These are phyloP conservation scores for Doris montereyensis DNA, from an alignment of 2,888 invertebrate species.

Conservation along the genomic window DNA sequence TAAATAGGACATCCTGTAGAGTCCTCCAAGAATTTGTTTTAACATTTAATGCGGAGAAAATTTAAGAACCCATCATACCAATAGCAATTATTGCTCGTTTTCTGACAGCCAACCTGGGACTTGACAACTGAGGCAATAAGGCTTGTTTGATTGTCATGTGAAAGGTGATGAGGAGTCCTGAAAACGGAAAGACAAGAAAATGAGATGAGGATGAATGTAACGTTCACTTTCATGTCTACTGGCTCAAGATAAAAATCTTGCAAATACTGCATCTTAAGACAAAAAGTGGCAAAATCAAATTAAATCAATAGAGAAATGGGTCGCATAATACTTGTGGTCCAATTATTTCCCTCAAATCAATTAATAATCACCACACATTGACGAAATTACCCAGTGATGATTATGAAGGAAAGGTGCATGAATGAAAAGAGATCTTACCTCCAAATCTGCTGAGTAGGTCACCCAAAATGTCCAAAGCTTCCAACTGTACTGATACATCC, in stretches of 20 bases:
- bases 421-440: slow-evolving; percentile 64
- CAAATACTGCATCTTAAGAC: no score
- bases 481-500: slow-evolving; percentile 97
- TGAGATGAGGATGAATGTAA: no score
- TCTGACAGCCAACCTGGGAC: slow-evolving; percentile 92
- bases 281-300: no score
- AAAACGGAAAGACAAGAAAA: slow-evolving; percentile 54
- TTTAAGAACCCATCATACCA: slow-evolving; percentile 57
- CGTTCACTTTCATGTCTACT: no score
- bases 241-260: no score
- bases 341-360: neutral
- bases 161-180: slow-evolving; percentile 78
- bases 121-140: slow-evolving; percentile 91
- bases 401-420: neutral
- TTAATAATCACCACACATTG: neutral
- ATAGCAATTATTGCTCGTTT: slow-evolving; percentile 82
- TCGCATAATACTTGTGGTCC: neutral
- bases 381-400: no score
- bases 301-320: no score
- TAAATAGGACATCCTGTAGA: no score
- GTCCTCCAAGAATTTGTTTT: no score
- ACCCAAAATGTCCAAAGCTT: slow-evolving; percentile 95
- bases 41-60: neutral
- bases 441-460: slow-evolving; percentile 96
- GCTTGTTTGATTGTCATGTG: slow-evolving; percentile 83